Base-by-base conservation (phyloP, 2,888 invertebrate species). In the Amphipoea lucens region DNA sequence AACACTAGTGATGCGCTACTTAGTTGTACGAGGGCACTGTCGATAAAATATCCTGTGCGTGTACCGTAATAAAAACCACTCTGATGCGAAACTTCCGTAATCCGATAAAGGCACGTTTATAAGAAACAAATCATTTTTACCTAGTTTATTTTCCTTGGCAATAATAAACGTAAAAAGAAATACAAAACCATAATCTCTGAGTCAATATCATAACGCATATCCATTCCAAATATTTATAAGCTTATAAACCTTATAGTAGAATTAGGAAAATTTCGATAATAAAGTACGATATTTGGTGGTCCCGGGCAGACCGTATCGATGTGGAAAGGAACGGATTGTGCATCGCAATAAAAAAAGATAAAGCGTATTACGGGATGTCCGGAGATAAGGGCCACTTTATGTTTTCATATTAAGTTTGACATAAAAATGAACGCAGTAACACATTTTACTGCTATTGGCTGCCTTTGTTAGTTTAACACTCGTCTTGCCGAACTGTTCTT, bases 351-450 rank as follows among this genome's bases (percentile, higher is more conserved):
- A 95, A 95, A 94, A 93, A 92, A 94, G 93, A 94, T 94, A 93
- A 93, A 93, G 92, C 93, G 92, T 94, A 95, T 95, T 95, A 94
- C 93, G 94, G 94, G 93, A 94, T 92, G 95, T 94, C 94, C 93
- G 92, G 92, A 94, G 94, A 95, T 94, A 95, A 94, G 93, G 91
- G 88, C 91, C 92, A 92, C 90, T 94, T 95, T 95, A 94, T 93
- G 93, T 93, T 93, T 94, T 93, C 94, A 94, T 95, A 94, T 94
- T 94, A 95, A 94, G 91, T 93, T 93, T 93, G 92, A 94, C 94
- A 93, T 95, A 94, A 95, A 94, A 94, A 94, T 92, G 91, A 91
- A 90, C 91, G 90, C 90, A 92, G 91, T 90, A 92, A 94, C 91
- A 92, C 89, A 90, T 89, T 93, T 92, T 91, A 92, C 89, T 91